Base-by-base conservation (phyloP, 2,888 invertebrate genomes). In the Eupithecia pulchellata region DNA sequence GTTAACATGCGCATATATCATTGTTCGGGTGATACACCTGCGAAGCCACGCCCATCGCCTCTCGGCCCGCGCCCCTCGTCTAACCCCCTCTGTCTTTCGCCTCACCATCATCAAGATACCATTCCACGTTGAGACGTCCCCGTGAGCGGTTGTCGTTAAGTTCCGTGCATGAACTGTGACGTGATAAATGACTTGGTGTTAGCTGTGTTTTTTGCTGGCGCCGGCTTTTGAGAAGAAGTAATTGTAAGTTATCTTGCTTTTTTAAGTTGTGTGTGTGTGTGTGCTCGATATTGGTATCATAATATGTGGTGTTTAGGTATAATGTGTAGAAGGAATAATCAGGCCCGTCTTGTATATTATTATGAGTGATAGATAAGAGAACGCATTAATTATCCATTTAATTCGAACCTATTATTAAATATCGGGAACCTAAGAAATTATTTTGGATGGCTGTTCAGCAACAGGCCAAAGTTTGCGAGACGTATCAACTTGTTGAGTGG, bases 1-100 rank as follows among this genome's bases (percentile, higher is more conserved):
- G 92, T 89, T 91, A 92, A 91, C 90, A 90, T 89, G 90, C 89
- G 91, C 91, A 92, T 93, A 92, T 88, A 91, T 93, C 92, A 92
- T 87, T 82, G 87, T 89, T 88, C 86, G 87, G 83, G 79, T 87
- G 88, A 88, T 91, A 89, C 92, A 93, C 93, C 92, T 93, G 92
- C 85, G 81, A 87, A 80, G 85, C 90, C 88, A 86, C 92, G 91
- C 91, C 91, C 76, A 39, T 60, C 60, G 67, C 78, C 78, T 78
- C 80, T 73, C 72, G 69, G 80, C 81, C 83, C 84, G 79, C 86
- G 73, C 82, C 75, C 80, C 82, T 34, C 25, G 34, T 75, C 74
- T 71, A 74, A 75, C 75, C 77, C 74, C 87, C 83, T 84, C 80
- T 85, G 87, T 88, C 88, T 88, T 86, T 84, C 84, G 85, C 85